Conservation (phyloP, 1,140 invertebrate species). For the Cylas formicarius region DNA sequence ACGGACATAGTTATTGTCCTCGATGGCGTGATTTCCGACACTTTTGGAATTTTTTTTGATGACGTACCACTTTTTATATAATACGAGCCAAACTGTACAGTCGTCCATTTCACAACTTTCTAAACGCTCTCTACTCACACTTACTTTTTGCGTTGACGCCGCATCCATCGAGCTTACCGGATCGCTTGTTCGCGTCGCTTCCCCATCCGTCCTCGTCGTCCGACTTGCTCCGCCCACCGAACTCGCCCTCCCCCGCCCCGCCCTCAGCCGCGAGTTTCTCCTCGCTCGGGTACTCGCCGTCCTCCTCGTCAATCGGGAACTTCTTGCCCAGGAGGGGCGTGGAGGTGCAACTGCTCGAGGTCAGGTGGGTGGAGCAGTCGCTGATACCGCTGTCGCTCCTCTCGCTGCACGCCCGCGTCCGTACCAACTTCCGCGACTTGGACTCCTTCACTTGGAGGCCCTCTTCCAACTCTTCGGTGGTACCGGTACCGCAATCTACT, state of each 20-base stretch:
- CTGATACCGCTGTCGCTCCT: constrained; percentile 55
- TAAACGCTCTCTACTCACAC: too few species aligned
- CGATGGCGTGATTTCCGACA: too few species aligned
- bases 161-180: too few species aligned
- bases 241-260: constrained; percentile 10
- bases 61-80: too few species aligned
- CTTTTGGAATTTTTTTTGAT: too few species aligned
- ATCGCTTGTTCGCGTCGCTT: too few species aligned
- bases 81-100: too few species aligned
- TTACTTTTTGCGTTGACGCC: too few species aligned
- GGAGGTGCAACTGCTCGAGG: constrained; percentile 28
- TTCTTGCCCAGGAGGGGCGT: constrained; percentile 38
- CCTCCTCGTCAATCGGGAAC: constrained; percentile 41
- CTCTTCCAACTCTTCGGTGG: not conserved
- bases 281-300: constrained; percentile 25
- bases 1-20: too few species aligned
- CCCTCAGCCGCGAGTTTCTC: constrained; percentile 6
- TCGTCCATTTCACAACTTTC: too few species aligned
- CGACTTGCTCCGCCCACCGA: constrained; percentile 3
- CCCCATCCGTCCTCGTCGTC: too few species aligned
- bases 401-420: constrained; percentile 42
- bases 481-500: not conserved
- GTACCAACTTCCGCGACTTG: not conserved
- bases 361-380: constrained; percentile 45
- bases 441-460: not conserved